Percentiles rank a stretch among this genome's conserved stretches.
phyloP scores from a whole-genome alignment of 2,888 invertebrate genomes.

The Oasisia sp. region DNA sequence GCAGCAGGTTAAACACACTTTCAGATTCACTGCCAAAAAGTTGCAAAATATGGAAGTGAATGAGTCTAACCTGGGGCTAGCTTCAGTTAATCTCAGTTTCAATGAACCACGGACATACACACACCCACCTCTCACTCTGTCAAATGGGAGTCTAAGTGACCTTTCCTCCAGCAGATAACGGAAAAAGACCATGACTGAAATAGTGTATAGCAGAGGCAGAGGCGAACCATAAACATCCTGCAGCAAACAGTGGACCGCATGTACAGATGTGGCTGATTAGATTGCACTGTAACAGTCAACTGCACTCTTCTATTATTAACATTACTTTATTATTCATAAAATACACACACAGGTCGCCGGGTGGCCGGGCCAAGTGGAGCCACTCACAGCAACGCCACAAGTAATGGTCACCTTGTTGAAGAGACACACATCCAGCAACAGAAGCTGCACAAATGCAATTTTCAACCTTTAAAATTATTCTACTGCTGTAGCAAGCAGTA shows the following conservation, averaged over 20 bases:
- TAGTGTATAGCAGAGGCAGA: neutral
- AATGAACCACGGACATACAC: neutral
- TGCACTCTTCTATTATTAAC: neutral
- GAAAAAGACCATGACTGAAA: neutral
- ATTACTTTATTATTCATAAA: neutral
- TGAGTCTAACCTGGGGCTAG: neutral
- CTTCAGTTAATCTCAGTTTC: neutral
- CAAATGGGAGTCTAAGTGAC: neutral
- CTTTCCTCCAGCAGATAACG: neutral
- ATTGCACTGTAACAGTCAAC: neutral
- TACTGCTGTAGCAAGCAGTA: too few species aligned
- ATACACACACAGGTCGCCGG: neutral
- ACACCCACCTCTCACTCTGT: neutral
- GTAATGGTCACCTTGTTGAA: neutral
- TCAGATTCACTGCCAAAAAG: neutral
- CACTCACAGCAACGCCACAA: neutral
- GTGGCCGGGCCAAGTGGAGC: neutral
- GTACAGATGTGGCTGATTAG: slow-evolving; percentile 12
- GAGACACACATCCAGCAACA: neutral
- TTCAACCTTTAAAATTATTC: too few species aligned
- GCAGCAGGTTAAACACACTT: neutral
- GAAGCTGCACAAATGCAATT: too few species aligned
- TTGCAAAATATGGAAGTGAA: neutral
- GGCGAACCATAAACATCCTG: neutral
- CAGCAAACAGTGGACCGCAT: neutral